A percentile compares a stretch with the other conserved stretches of the same genome.
phyloP scores from a whole-genome alignment of 1,140 invertebrate species.

The Macrocentrus cingulum region DNA sequence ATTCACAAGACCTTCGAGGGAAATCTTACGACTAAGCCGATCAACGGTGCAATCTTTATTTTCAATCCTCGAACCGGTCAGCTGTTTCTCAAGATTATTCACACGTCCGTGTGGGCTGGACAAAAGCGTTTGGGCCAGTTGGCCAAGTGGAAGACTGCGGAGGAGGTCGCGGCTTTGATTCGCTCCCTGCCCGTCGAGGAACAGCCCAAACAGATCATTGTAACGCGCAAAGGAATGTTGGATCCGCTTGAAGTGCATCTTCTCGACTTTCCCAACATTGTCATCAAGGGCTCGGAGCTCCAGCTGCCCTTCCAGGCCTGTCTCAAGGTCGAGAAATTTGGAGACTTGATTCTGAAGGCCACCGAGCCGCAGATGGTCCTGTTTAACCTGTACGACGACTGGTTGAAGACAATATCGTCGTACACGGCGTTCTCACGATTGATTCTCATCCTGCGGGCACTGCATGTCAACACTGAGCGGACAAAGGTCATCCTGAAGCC shows the following conservation, averaged over 20 bases:
- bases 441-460: slow-evolving; percentile 92
- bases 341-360: slow-evolving; percentile 97
- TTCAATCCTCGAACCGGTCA: slow-evolving; percentile 99
- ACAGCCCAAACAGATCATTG: slow-evolving; percentile 99
- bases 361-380: slow-evolving; percentile 99
- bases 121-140: slow-evolving; percentile 91
- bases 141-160: slow-evolving; percentile 99
- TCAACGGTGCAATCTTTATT: slow-evolving; percentile 99
- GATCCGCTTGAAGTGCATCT: slow-evolving; percentile 99
- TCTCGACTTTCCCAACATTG: slow-evolving; percentile 99
- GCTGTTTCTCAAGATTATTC: slow-evolving; percentile 99
- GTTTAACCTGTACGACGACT: slow-evolving; percentile 99
- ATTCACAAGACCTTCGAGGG: slow-evolving; percentile 99
- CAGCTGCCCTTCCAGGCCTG: slow-evolving; percentile 99
- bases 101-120: slow-evolving; percentile 99
- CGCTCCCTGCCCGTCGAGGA: slow-evolving; percentile 98
- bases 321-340: slow-evolving; percentile 99
- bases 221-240: slow-evolving; percentile 98
- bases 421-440: slow-evolving; percentile 97
- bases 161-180: slow-evolving; percentile 99
- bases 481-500: slow-evolving; percentile 98
- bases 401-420: slow-evolving; percentile 95
- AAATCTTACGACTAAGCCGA: slow-evolving; percentile 98
- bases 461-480: slow-evolving; percentile 98
- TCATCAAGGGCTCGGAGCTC: slow-evolving; percentile 98